Evolutionary conservation across 1,140 invertebrate genomes (phyloP).

Genomic region (Formica selysi): DNA sequence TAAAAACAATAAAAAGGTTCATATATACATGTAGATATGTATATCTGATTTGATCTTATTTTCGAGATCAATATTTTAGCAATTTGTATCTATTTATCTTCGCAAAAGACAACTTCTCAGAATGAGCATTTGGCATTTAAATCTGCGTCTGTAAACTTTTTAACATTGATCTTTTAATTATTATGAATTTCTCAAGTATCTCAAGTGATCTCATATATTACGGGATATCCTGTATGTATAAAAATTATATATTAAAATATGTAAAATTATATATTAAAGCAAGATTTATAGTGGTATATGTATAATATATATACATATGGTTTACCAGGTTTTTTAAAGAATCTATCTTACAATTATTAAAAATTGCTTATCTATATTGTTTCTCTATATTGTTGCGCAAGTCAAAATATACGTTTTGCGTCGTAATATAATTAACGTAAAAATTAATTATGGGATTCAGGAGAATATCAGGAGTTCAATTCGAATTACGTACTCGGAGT

Average conservation of each 20-base stretch:
- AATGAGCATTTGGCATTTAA: no score
- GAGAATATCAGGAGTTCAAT: not conserved
- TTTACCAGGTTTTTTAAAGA: not conserved
- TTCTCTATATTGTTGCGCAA: not conserved
- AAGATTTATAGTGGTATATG: not conserved
- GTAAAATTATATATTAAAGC: not conserved
- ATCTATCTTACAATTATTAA: not conserved
- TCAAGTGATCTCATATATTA: no score
- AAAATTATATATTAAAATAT: not conserved
- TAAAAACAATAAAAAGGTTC: no score
- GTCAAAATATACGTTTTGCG: not conserved
- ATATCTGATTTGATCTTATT: no score
- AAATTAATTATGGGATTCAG: not conserved
- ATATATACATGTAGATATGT: no score
- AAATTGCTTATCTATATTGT: not conserved
- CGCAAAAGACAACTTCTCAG: no score
- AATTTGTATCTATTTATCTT: no score
- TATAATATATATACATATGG: not conserved
- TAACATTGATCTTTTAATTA: no score
- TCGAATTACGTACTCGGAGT: not conserved
- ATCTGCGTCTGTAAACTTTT: no score
- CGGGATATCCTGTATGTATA: no score
- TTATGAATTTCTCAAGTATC: no score
- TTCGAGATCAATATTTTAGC: no score
- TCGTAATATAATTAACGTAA: conserved; percentile 8